Base-by-base conservation (phyloP, 92 coral and sea anemone species). In the Actinostola sp. region DNA sequence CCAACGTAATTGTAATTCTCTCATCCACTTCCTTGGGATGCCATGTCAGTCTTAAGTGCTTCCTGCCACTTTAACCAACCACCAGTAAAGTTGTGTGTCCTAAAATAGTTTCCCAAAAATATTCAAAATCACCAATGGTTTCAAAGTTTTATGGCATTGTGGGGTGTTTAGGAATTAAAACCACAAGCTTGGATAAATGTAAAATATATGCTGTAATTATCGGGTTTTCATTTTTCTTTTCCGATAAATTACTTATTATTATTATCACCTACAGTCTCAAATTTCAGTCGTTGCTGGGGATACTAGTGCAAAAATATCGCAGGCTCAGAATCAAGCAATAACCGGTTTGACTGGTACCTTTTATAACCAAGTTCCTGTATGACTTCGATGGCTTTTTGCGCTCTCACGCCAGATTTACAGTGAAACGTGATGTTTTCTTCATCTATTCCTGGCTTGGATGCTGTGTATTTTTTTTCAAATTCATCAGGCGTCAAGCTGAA, bases 1-100 rank as follows among this genome's bases (percentile, higher is more conserved):
- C n/a, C n/a, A n/a, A n/a, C n/a, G n/a, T n/a, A n/a, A n/a, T n/a
- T n/a, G n/a, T n/a, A n/a, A n/a, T n/a, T n/a, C n/a, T n/a, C n/a
- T n/a, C n/a, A n/a, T n/a, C n/a, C n/a, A n/a, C n/a, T n/a, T n/a
- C n/a, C n/a, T n/a, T n/a, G n/a, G n/a, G n/a, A n/a, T n/a, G n/a
- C n/a, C n/a, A n/a, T 73, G 24, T 58, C 79, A 20, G 45, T n/a
- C n/a, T n/a, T n/a, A n/a, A n/a, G n/a, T n/a, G n/a, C n/a, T n/a
- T n/a, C 44, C 61, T 74, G 64, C 90, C 90, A 84, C 48, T 89
- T 90, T 44, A 74, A 53, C 93, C 93, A 89, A 36, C 82, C 93
- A 41, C 93, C 90, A 34, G n/a, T 35, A 36, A 73, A 81, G 52
- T 60, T 76, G 54, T 63, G 83, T 33, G 84, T 79, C 56, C 93